Evolutionary conservation across 2,113 vertebrate species (phyloP).

Genomic region (Varanus salvator): DNA sequence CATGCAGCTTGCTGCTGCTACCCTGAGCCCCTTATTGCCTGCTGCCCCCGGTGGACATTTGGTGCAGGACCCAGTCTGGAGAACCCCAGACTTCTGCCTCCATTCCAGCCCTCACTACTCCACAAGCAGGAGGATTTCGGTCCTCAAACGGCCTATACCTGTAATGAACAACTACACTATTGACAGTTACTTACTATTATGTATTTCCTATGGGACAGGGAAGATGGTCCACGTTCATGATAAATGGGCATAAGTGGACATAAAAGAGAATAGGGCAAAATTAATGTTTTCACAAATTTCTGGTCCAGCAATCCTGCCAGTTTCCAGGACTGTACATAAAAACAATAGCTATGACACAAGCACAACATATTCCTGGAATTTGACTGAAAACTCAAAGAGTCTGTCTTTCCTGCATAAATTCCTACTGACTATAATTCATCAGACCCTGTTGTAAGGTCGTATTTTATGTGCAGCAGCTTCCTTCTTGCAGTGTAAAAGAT

Average conservation of each 20-base stretch:
- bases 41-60: too few species aligned
- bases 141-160: neutral
- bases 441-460: constrained; percentile 12
- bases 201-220: neutral
- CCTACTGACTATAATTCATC: constrained; percentile 30
- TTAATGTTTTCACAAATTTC: neutral
- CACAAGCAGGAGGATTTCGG: neutral
- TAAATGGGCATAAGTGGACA: neutral
- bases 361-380: constrained; percentile 41
- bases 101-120: too few species aligned
- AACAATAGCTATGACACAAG: constrained; percentile 16
- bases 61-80: too few species aligned
- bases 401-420: constrained; percentile 44
- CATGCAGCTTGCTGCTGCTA: too few species aligned
- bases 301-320: neutral
- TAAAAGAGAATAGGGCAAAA: neutral
- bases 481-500: constrained; percentile 22
- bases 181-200: neutral
- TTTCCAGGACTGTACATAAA: constrained; percentile 24
- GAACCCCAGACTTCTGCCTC: too few species aligned
- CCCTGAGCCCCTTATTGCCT: too few species aligned
- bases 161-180: neutral
- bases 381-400: constrained; percentile 28
- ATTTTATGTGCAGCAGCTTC: constrained; percentile 7
- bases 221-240: neutral